Conservation (phyloP, 2,113 vertebrate species). For the Vireo altiloquus region DNA sequence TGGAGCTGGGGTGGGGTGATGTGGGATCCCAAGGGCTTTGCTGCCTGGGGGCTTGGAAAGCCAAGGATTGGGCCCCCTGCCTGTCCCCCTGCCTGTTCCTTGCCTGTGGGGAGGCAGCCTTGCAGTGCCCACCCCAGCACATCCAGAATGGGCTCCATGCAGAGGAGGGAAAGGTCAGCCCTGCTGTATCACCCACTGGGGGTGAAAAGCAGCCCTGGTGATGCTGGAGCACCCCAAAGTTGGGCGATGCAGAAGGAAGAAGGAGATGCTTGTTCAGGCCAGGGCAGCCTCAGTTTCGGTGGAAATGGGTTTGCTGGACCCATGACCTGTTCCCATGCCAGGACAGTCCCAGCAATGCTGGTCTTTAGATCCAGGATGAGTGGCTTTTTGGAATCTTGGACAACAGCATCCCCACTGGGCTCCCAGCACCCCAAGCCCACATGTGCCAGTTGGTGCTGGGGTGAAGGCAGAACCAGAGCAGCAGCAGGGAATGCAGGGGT, state of each 20-base stretch:
- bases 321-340: rapidly evolving
- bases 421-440: background rate
- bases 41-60: background rate
- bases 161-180: background rate
- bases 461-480: background rate
- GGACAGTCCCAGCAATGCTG: background rate
- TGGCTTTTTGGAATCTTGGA: background rate
- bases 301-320: background rate
- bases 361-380: background rate
- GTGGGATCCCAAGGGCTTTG: background rate
- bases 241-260: background rate
- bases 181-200: rapidly evolving
- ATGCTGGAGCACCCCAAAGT: rapidly evolving
- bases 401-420: no score
- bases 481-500: background rate
- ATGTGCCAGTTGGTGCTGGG: background rate
- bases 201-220: background rate
- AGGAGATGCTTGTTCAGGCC: background rate
- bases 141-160: rapidly evolving
- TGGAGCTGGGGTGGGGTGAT: background rate
- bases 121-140: background rate
- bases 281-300: background rate
- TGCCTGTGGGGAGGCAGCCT: no score
- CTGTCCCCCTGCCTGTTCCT: background rate
- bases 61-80: rapidly evolving